phyloP scores from a whole-genome alignment of 2,888 invertebrate genomes.

The Mimachlamys varia region DNA sequence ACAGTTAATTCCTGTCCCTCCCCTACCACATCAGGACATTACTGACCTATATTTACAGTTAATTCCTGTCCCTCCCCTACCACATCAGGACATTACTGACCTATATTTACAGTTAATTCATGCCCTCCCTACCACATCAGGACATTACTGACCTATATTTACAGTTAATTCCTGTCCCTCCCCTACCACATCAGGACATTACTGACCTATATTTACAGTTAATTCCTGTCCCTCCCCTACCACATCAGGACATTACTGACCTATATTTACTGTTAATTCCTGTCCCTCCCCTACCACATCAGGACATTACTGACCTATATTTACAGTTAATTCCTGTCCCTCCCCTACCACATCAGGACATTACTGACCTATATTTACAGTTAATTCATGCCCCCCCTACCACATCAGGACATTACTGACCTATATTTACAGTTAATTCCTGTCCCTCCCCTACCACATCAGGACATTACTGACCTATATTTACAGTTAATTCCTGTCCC shows the following conservation, averaged over 20 bases:
- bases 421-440: not conserved
- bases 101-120: not conserved
- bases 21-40: not conserved
- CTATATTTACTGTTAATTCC: not conserved
- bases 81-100: not conserved
- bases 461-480: not conserved
- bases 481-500: not conserved
- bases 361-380: not conserved
- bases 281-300: too few relatives aligned
- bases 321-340: not conserved
- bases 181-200: not conserved
- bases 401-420: not conserved
- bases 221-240: too few relatives aligned
- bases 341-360: too few relatives aligned
- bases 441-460: too few relatives aligned
- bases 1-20: not conserved
- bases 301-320: not conserved
- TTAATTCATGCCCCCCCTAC: too few relatives aligned
- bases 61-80: too few relatives aligned
- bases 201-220: not conserved
- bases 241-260: not conserved
- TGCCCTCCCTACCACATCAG: too few relatives aligned
- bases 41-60: not conserved
- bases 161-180: not conserved
- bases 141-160: not conserved